Percentiles rank a stretch among this genome's conserved stretches.
phyloP scores from a whole-genome alignment of 2,888 invertebrate species.

The Rotaria sp. region DNA sequence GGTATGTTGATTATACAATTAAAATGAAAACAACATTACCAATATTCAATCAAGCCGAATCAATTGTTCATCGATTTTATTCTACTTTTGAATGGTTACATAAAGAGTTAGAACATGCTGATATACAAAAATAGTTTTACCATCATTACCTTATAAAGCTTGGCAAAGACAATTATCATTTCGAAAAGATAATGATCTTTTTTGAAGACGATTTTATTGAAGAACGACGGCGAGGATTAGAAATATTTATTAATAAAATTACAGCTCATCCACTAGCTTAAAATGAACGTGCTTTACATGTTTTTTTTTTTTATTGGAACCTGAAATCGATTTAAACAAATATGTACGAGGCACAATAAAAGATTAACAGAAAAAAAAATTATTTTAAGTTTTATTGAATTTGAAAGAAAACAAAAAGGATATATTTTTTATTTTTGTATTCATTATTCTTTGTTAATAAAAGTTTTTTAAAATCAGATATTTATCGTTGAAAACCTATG shows the following conservation, averaged over 20 bases:
- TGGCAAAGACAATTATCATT: conserved; percentile 97
- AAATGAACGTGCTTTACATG: conserved; percentile 95
- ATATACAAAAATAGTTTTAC: conserved; percentile 93
- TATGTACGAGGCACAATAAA: conserved; percentile 94
- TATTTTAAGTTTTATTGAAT: too few relatives aligned
- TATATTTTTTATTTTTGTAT: too few relatives aligned
- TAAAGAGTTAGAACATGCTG: conserved; percentile 85
- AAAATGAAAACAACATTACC: conserved; percentile 99
- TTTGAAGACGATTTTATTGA: conserved; percentile 99
- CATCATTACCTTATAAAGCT: conserved; percentile 92
- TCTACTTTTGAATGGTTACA: conserved; percentile 99
- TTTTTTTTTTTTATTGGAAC: conserved; percentile 98
- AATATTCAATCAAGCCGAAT: conserved; percentile 97
- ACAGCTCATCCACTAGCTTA: conserved; percentile 96
- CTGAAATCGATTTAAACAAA: conserved; percentile 84
- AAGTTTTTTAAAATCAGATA: not conserved
- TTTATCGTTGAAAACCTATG: not conserved
- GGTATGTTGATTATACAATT: conserved; percentile 98
- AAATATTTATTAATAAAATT: conserved; percentile 97
- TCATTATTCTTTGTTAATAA: not conserved
- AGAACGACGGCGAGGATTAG: conserved; percentile 88
- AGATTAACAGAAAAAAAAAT: conserved; percentile 52
- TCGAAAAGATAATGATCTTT: conserved; percentile 94
- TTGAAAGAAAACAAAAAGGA: conserved; percentile 41
- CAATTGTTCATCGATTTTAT: conserved; percentile 88